Percentiles rank a stretch among this genome's conserved stretches.
Evolutionary conservation across 2,888 invertebrate genomes (phyloP).

Genomic region (Caenorhabditis sp.): DNA sequence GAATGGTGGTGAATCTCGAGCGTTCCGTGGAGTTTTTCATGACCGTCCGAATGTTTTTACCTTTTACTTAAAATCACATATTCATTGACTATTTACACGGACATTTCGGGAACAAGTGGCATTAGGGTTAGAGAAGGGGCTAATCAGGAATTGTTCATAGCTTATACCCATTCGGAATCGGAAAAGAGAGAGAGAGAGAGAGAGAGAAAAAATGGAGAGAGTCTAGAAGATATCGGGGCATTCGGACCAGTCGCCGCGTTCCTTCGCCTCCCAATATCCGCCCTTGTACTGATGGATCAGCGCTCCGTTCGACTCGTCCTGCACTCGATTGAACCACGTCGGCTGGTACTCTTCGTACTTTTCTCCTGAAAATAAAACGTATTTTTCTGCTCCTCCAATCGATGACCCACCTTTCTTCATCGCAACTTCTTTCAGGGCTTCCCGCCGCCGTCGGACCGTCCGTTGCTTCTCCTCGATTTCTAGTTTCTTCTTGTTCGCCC

Average conservation of each 20-base stretch:
- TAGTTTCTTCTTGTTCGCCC: conserved; percentile 85
- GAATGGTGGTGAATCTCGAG: no score
- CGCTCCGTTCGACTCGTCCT: conserved; percentile 65
- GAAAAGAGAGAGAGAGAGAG: conserved; percentile 5
- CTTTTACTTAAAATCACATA: no score
- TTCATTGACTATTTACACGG: no score
- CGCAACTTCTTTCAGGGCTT: conserved; percentile 86
- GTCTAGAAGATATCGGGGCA: conserved; percentile 90
- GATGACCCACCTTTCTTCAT: conserved; percentile 80
- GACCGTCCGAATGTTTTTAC: no score
- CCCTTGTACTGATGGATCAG: conserved; percentile 83
- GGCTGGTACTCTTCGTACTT: conserved; percentile 87
- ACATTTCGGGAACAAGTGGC: no score
- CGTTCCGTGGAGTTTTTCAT: no score
- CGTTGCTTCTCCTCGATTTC: conserved; percentile 96
- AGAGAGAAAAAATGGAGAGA: conserved; percentile 6
- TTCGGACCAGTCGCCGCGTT: conserved; percentile 88
- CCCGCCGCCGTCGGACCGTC: conserved; percentile 86
- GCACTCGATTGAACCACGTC: conserved; percentile 89
- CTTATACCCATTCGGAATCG: conserved; percentile 27
- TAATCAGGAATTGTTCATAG: conserved; percentile 11
- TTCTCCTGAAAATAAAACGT: conserved; percentile 72
- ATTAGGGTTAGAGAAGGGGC: no score
- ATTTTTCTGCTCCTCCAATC: background rate
- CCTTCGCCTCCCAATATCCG: conserved; percentile 94